These are phyloP conservation scores for Dasysyrphus tricinctus DNA, from an alignment of 2,888 invertebrate species.

Conservation along the genomic window DNA sequence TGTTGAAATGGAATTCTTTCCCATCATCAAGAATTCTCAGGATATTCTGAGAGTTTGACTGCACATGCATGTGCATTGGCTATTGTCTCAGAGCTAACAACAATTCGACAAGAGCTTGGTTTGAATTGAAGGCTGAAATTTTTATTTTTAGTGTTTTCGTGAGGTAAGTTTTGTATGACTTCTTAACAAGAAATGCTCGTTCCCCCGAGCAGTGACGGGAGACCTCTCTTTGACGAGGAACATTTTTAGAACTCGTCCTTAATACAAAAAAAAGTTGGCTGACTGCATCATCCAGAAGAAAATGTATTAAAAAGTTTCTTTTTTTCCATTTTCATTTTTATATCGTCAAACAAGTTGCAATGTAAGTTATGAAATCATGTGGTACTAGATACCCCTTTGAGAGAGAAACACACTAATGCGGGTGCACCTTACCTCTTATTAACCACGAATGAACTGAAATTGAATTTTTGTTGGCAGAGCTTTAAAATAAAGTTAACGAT, in stretches of 20 bases:
- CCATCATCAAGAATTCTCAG: background rate
- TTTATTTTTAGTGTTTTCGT: constrained; percentile 33
- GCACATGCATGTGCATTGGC: constrained; percentile 13
- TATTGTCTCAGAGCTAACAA: background rate
- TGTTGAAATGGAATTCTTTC: background rate
- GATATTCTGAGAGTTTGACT: background rate
- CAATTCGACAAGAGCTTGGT: background rate
- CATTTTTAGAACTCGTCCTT: background rate
- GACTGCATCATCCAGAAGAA: background rate
- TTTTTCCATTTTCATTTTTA: background rate
- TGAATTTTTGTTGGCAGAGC: background rate
- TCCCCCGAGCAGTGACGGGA: background rate
- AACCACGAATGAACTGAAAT: background rate
- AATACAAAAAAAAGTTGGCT: background rate
- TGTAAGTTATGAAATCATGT: background rate
- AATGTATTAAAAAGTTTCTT: constrained; percentile 13
- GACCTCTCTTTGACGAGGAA: background rate
- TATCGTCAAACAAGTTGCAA: background rate
- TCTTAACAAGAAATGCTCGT: background rate
- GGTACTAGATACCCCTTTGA: background rate
- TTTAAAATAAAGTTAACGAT: background rate
- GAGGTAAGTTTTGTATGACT: constrained; percentile 15
- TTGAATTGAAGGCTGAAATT: background rate
- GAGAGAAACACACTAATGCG: background rate
- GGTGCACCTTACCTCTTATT: background rate